A percentile compares a stretch with the other conserved stretches of the same genome.
These are phyloP conservation scores for Periplaneta americana DNA, from an alignment of 1,140 invertebrate species.

Conservation along the genomic window DNA sequence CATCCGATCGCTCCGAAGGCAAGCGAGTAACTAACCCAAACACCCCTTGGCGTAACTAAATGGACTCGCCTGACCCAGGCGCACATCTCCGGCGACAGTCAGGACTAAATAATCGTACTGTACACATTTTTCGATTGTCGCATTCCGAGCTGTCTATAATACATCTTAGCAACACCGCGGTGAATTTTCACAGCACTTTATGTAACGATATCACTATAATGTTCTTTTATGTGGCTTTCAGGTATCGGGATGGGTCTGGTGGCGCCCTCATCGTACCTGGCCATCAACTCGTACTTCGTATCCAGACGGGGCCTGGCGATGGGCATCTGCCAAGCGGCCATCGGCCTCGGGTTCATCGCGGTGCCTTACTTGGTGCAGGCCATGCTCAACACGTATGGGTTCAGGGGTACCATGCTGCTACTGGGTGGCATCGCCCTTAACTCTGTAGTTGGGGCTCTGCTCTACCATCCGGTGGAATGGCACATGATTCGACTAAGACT, in stretches of 20 bases:
- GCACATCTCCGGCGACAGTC: no score
- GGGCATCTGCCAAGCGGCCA: conserved; percentile 84
- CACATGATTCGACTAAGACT: background rate
- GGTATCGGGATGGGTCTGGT: conserved; percentile 17
- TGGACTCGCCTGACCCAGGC: no score
- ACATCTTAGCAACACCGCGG: no score
- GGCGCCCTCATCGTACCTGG: conserved; percentile 16
- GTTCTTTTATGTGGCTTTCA: background rate
- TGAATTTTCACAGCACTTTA: no score
- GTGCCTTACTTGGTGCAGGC: conserved; percentile 67
- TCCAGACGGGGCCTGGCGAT: conserved; percentile 76
- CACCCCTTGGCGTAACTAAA: no score
- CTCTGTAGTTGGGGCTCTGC: conserved; percentile 73
- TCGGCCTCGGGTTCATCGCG: conserved; percentile 73
- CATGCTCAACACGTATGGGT: conserved; percentile 66
- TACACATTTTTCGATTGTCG: no score
- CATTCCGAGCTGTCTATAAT: no score
- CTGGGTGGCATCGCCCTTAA: conserved; percentile 78
- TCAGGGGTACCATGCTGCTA: conserved; percentile 70
- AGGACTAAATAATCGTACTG: no score
- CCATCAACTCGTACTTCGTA: conserved; percentile 62
- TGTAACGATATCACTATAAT: no score
- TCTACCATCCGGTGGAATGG: conserved; percentile 73
- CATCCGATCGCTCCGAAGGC: no score
- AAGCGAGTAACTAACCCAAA: no score